Percentiles rank a stretch among this genome's conserved stretches.
phyloP scores from a whole-genome alignment of 2,113 vertebrate species.

The Ancistrus triradiatus region DNA sequence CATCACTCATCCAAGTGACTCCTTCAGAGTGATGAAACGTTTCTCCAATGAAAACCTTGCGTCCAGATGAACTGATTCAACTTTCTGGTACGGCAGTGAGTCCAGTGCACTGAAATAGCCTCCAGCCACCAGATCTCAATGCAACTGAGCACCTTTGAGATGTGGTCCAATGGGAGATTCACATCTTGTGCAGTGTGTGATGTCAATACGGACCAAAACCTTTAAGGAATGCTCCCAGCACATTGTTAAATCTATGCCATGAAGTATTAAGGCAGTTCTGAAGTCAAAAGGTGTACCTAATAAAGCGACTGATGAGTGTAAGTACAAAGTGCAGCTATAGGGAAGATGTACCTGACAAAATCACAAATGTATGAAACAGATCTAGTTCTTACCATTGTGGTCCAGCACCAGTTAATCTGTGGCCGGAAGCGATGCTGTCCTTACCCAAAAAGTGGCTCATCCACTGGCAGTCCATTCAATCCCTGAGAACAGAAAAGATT shows the following conservation, averaged over 20 bases:
- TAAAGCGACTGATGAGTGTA: too few species aligned
- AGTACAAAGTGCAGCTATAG: background rate
- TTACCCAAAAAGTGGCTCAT: constrained; percentile 69
- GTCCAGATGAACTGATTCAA: too few species aligned
- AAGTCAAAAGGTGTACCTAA: background rate
- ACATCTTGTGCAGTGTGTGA: background rate
- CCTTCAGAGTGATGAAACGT: too few species aligned
- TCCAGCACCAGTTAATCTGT: constrained; percentile 66
- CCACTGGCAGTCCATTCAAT: constrained; percentile 70
- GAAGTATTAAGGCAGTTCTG: background rate
- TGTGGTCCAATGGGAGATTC: too few species aligned
- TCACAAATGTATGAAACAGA: background rate
- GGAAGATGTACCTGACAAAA: background rate
- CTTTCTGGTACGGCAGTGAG: too few species aligned
- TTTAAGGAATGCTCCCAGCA: too few species aligned
- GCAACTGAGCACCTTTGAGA: background rate
- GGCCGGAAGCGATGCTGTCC: constrained; percentile 69
- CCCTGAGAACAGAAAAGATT: constrained; percentile 52
- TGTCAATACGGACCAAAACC: too few species aligned
- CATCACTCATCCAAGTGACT: too few species aligned
- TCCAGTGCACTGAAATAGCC: too few species aligned
- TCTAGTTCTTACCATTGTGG: constrained; percentile 75
- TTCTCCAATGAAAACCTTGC: too few species aligned
- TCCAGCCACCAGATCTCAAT: too few species aligned
- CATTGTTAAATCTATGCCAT: too few species aligned